phyloP scores from a whole-genome alignment of 2,797 vertebrate genomes.

The Xiphophorus birchmanni region DNA sequence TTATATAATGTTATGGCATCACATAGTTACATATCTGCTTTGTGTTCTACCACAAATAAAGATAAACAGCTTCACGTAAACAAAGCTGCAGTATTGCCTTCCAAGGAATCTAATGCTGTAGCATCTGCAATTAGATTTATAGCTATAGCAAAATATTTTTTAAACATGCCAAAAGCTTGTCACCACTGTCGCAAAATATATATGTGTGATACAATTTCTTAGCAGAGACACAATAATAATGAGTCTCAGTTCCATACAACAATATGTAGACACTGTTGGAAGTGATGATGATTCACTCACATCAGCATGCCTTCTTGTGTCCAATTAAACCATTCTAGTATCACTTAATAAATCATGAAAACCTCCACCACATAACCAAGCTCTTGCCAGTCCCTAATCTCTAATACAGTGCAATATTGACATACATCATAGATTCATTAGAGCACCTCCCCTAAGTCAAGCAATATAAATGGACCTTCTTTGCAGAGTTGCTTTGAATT shows the following conservation, averaged over 20 bases:
- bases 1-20: not conserved
- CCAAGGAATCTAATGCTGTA: not conserved
- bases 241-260: not conserved
- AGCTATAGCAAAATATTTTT: not conserved
- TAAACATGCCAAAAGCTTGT: not conserved
- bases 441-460: not conserved
- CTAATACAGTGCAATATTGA: no score
- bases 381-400: not conserved
- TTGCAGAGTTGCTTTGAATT: not conserved
- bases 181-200: not conserved
- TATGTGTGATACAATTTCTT: not conserved
- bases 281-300: not conserved
- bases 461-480: not conserved
- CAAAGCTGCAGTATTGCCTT: not conserved
- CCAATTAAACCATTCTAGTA: not conserved
- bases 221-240: not conserved
- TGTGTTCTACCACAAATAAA: not conserved
- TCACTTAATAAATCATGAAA: not conserved
- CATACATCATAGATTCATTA: not conserved
- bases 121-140: not conserved
- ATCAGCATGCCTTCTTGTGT: not conserved
- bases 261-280: not conserved
- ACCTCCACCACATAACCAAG: not conserved
- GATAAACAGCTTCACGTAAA: not conserved
- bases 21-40: not conserved